Conservation (phyloP, 1,140 invertebrate genomes). For the Trichomalopsis sarcophagae region DNA sequence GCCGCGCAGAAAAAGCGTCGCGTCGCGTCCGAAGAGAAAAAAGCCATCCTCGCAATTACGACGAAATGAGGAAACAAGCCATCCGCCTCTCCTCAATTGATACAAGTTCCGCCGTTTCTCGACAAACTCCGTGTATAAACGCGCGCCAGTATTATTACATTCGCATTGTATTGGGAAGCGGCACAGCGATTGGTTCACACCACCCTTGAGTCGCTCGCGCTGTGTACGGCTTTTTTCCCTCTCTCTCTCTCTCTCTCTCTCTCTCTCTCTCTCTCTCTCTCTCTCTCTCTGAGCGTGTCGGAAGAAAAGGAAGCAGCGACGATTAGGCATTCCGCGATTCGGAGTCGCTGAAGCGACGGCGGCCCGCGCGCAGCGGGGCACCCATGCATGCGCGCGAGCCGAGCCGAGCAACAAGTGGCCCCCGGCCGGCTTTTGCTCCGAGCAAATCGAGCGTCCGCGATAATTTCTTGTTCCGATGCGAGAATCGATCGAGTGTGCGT, state of each 20-base stretch:
- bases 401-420: slow-evolving; percentile 66
- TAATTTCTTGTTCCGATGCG: slow-evolving; percentile 17
- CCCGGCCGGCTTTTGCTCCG: slow-evolving; percentile 48
- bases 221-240: not conserved
- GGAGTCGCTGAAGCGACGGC: slow-evolving; percentile 58
- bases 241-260: not conserved
- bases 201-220: not conserved
- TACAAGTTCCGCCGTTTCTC: not conserved
- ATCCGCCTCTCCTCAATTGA: not conserved
- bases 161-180: slow-evolving; percentile 18
- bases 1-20: not conserved
- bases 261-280: not conserved
- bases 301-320: slow-evolving; percentile 55
- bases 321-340: slow-evolving; percentile 62
- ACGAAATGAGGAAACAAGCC: slow-evolving; percentile 28
- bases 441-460: slow-evolving; percentile 35
- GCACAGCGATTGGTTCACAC: slow-evolving; percentile 28
- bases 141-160: not conserved
- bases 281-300: not conserved
- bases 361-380: slow-evolving; percentile 64
- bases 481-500: slow-evolving; percentile 4
- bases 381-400: slow-evolving; percentile 21
- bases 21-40: too few relatives aligned
- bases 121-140: not conserved
- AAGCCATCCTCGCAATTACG: not conserved